phyloP scores from a whole-genome alignment of 2,797 vertebrate genomes.

The Heterohyrax brucei region DNA sequence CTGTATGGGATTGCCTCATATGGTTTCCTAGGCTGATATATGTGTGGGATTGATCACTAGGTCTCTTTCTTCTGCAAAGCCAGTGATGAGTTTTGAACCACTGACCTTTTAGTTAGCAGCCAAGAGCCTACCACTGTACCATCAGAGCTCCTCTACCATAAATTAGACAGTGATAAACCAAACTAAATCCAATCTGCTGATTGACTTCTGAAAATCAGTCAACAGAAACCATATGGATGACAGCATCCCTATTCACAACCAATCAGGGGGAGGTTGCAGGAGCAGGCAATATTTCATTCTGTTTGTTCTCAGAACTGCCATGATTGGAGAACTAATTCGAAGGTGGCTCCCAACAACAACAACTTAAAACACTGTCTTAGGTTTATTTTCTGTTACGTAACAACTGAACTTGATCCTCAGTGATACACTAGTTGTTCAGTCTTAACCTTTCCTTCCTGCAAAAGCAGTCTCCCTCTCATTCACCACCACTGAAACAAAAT shows the following conservation, averaged over 20 bases:
- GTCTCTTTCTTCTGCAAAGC: background rate
- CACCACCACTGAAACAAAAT: background rate
- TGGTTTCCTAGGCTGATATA: background rate
- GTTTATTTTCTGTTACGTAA: background rate
- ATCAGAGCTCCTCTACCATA: background rate
- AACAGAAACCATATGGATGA: background rate
- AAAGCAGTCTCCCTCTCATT: background rate
- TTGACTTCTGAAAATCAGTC: background rate
- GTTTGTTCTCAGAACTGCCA: background rate
- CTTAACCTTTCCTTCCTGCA: background rate
- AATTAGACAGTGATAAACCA: background rate
- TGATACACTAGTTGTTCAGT: background rate
- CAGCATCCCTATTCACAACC: background rate
- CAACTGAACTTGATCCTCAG: background rate
- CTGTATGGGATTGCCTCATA: background rate
- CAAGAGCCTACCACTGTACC: background rate
- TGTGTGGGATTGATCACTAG: background rate
- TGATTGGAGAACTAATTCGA: background rate
- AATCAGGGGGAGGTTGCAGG: background rate
- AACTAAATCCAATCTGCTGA: background rate
- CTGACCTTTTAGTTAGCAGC: background rate
- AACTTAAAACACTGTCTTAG: background rate
- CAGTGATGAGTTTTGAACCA: background rate
- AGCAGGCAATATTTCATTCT: background rate
- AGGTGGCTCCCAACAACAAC: background rate